These are phyloP conservation scores for Aurelia aurita DNA, from an alignment of 30 jellyfish, hydroid and myxozoan genomes.

Conservation along the genomic window DNA sequence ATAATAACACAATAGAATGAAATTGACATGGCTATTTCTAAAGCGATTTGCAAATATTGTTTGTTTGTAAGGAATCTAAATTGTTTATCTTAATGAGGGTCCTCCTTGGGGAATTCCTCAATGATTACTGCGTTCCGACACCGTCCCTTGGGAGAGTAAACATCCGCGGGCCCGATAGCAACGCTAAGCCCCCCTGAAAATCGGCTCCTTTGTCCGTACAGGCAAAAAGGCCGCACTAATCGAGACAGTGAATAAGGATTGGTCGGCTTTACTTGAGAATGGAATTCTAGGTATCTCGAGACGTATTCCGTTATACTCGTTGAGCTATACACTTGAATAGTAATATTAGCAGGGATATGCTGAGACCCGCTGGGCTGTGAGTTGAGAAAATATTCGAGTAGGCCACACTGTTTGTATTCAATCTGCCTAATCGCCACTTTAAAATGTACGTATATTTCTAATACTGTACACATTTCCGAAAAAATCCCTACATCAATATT, in stretches of 20 bases:
- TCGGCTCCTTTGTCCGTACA: slow-evolving; percentile 42
- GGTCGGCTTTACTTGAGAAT: neutral
- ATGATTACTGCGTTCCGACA: slow-evolving; percentile 30
- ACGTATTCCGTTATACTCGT: slow-evolving; percentile 37
- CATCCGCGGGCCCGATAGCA: slow-evolving; percentile 3
- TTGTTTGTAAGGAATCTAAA: slow-evolving; percentile 19
- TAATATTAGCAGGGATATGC: slow-evolving; percentile 5
- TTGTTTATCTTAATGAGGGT: slow-evolving; percentile 38
- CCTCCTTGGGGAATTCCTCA: slow-evolving; percentile 37
- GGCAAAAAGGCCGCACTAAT: slow-evolving; percentile 10
- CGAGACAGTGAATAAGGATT: neutral
- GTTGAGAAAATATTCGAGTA: slow-evolving; percentile 10
- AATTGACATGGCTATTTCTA: slow-evolving; percentile 38
- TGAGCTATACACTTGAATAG: slow-evolving; percentile 12
- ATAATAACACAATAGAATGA: slow-evolving; percentile 12
- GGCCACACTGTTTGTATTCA: slow-evolving; percentile 23
- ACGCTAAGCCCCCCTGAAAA: slow-evolving; percentile 10
- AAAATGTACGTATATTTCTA: too few species aligned
- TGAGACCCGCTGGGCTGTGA: slow-evolving; percentile 40
- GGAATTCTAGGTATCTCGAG: slow-evolving; percentile 65
- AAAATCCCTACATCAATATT: slow-evolving; percentile 1
- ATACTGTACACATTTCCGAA: neutral
- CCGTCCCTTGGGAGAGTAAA: slow-evolving; percentile 27
- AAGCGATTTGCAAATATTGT: slow-evolving; percentile 53
- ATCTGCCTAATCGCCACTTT: too few species aligned